A percentile compares a stretch with the other conserved stretches of the same genome.
Evolutionary conservation across 2,113 vertebrate genomes (phyloP).

Genomic region (Clinocottus analis): DNA sequence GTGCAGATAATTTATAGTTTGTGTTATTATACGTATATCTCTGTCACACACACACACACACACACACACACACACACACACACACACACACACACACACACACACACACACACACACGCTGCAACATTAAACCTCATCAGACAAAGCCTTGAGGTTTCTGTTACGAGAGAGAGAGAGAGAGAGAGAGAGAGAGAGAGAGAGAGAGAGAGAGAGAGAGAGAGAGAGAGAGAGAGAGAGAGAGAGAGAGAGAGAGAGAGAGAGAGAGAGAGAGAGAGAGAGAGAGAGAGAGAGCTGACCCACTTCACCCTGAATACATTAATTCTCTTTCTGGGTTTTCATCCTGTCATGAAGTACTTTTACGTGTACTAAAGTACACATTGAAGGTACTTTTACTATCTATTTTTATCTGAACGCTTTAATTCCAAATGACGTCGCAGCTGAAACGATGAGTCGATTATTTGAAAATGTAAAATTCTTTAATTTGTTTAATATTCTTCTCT

Average conservation of each 20-base stretch:
- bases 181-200: conserved; percentile 20
- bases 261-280: neutral
- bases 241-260: neutral
- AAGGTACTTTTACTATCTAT: neutral
- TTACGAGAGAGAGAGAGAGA: conserved; percentile 34
- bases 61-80: neutral
- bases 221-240: neutral
- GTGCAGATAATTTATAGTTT: too few relatives aligned
- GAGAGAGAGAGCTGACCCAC: conserved; percentile 20
- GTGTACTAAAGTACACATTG: neutral
- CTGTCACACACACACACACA: too few relatives aligned
- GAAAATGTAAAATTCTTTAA: too few relatives aligned
- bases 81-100: neutral
- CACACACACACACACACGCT: conserved; percentile 5
- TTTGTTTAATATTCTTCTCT: too few relatives aligned
- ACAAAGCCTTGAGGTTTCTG: conserved; percentile 64
- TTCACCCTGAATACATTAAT: neutral
- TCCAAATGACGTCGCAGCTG: too few relatives aligned
- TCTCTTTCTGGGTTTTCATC: neutral
- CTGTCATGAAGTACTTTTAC: neutral
- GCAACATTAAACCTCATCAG: conserved; percentile 50
- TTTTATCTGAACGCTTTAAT: neutral
- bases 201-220: neutral
- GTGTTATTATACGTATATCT: too few relatives aligned
- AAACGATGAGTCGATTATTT: too few relatives aligned